Evolutionary conservation across 2,113 vertebrate genomes (phyloP).

Genomic region (Fregetta grallaria): DNA sequence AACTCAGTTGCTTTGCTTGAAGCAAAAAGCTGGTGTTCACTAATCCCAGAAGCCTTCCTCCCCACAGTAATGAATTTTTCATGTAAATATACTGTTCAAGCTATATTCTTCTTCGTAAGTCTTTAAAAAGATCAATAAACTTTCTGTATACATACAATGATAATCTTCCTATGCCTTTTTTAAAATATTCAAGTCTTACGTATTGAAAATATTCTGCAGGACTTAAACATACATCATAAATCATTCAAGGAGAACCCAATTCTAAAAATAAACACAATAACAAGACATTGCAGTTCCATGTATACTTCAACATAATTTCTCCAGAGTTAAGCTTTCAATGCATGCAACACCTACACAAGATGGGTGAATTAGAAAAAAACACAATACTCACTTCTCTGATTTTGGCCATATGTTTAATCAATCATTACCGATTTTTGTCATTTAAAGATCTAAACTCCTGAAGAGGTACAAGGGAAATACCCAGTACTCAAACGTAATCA

Average conservation of each 20-base stretch:
- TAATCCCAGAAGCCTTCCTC: neutral
- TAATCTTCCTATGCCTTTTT: neutral
- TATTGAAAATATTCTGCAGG: neutral
- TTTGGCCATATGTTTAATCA: neutral
- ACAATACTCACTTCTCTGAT: neutral
- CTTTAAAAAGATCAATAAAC: neutral
- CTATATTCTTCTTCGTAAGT: neutral
- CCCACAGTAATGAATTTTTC: neutral
- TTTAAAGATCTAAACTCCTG: neutral
- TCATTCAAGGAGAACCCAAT: neutral
- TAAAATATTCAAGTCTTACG: neutral
- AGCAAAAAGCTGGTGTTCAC: neutral
- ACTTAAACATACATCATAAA: neutral
- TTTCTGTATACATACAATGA: neutral
- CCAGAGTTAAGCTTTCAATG: neutral
- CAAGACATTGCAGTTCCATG: neutral
- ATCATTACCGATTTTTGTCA: neutral
- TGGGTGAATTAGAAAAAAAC: neutral
- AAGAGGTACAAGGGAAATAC: neutral
- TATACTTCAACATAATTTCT: neutral
- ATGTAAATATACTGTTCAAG: neutral
- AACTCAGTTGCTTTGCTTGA: neutral
- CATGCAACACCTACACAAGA: neutral
- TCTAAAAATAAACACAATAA: neutral
- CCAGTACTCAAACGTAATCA: neutral